Evolutionary conservation across 2,113 vertebrate genomes (phyloP).

Genomic region (Ceuthmochares aereus): DNA sequence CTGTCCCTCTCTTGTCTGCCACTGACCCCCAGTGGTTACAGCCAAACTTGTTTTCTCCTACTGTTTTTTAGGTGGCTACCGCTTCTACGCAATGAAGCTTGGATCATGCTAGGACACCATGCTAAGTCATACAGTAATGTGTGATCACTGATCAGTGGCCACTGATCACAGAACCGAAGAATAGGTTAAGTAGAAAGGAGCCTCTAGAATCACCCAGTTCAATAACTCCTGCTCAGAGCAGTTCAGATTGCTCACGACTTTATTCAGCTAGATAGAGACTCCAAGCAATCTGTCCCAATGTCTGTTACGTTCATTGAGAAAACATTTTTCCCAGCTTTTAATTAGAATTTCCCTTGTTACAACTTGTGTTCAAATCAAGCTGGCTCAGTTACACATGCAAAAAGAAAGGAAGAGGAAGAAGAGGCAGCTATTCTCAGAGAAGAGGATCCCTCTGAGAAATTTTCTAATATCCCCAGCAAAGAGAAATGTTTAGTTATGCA

Average conservation of each 20-base stretch:
- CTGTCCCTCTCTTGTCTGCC: constrained; percentile 23
- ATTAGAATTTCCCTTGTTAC: not conserved
- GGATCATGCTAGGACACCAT: not conserved
- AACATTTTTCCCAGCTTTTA: not conserved
- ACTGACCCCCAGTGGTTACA: constrained; percentile 64
- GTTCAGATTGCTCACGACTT: not conserved
- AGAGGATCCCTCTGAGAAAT: not conserved
- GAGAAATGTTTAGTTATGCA: not conserved
- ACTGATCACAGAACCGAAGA: not conserved
- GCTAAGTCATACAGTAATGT: not conserved
- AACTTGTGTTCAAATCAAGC: not conserved
- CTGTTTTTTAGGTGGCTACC: not conserved
- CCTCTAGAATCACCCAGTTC: not conserved
- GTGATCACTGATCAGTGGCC: not conserved
- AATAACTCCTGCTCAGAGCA: not conserved
- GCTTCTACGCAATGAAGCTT: not conserved
- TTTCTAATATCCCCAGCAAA: not conserved
- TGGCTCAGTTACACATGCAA: not conserved
- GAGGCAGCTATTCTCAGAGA: not conserved
- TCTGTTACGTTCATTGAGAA: not conserved
- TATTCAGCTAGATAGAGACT: not conserved
- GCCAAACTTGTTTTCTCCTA: not conserved
- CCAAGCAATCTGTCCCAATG: not conserved
- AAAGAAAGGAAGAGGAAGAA: not conserved
- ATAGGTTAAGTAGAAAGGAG: not conserved